Conservation (phyloP, 2,113 vertebrate genomes). For the Echinops telfairi region DNA sequence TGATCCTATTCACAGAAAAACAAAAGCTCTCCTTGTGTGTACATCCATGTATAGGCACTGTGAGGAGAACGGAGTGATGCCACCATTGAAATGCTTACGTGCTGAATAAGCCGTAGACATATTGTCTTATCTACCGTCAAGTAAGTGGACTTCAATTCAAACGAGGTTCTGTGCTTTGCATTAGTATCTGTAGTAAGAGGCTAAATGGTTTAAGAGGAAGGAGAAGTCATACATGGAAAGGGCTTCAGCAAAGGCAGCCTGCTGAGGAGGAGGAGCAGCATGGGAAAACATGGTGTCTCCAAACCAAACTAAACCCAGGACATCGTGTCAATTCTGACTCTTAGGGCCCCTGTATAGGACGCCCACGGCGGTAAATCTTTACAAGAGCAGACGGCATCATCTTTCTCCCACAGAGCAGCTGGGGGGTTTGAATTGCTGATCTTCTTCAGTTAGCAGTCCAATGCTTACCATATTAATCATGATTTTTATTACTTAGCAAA, state of each 20-base stretch:
- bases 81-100: not conserved
- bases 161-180: not conserved
- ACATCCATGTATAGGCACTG: not conserved
- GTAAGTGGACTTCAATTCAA: not conserved
- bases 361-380: too few species aligned
- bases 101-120: not conserved
- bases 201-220: not conserved
- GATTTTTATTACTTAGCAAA: conserved; percentile 43
- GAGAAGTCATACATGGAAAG: not conserved
- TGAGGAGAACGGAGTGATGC: not conserved
- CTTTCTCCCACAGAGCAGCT: too few species aligned
- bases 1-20: too few species aligned
- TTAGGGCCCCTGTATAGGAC: too few species aligned
- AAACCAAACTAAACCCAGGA: too few species aligned
- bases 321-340: not conserved
- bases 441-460: not conserved
- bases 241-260: not conserved
- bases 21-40: too few species aligned
- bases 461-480: not conserved
- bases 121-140: not conserved
- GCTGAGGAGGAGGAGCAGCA: not conserved
- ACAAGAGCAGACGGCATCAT: too few species aligned
- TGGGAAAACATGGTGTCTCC: not conserved
- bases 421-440: too few species aligned
- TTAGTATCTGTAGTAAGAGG: not conserved